Conservation (phyloP, 1,140 invertebrate genomes). For the Heliconius himera region DNA sequence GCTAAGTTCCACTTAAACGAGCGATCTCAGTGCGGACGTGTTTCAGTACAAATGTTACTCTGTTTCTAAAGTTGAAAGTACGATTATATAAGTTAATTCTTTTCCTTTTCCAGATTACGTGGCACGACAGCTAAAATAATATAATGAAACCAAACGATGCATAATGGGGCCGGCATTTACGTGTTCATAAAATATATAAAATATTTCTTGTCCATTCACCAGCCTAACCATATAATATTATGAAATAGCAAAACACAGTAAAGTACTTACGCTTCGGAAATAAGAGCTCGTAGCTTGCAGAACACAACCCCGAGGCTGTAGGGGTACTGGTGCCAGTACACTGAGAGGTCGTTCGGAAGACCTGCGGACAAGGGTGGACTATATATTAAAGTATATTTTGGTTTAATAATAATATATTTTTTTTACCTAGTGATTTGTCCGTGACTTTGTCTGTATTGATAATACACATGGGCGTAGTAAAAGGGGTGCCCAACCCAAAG, state of each 20-base stretch:
- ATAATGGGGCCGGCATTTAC: not conserved
- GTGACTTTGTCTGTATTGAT: no score
- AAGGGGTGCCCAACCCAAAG: no score
- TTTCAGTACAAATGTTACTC: not conserved
- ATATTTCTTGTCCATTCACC: not conserved
- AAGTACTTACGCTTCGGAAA: slow-evolving; percentile 91
- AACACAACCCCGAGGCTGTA: slow-evolving; percentile 91
- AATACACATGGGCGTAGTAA: no score
- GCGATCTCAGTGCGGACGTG: not conserved
- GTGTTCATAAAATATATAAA: not conserved
- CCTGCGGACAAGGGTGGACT: slow-evolving; percentile 81
- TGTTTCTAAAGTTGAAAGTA: no score
- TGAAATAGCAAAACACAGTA: not conserved
- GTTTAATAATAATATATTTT: no score
- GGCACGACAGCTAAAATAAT: not conserved
- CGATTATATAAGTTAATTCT: no score
- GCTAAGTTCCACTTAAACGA: not conserved
- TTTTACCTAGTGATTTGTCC: no score
- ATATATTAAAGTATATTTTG: no score
- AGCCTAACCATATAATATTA: not conserved
- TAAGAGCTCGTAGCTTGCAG: slow-evolving; percentile 92
- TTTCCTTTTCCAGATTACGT: no score
- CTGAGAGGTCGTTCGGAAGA: slow-evolving; percentile 92
- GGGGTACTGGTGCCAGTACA: slow-evolving; percentile 97
- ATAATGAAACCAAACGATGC: not conserved